phyloP scores from a whole-genome alignment of 30 jellyfish, hydroid and myxozoan genomes.

The Rhopilema esculentum region DNA sequence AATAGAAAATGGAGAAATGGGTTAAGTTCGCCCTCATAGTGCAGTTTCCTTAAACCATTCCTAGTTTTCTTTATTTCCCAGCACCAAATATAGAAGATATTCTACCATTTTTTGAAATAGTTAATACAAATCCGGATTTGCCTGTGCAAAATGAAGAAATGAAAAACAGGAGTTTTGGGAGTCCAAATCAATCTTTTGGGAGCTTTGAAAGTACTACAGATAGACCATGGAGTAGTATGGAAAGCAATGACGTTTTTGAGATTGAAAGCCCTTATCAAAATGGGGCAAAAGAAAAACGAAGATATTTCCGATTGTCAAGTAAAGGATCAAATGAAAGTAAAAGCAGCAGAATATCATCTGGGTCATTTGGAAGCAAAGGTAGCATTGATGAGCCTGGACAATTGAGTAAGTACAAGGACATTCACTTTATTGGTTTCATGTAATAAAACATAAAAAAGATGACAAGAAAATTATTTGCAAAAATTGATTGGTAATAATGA shows the following conservation, averaged over 20 bases:
- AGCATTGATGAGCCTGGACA: constrained; percentile 2
- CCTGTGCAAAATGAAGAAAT: not conserved
- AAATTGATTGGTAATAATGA: no score
- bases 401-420: constrained; percentile 8
- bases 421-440: no score
- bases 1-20: no score
- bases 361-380: not conserved
- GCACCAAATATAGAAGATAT: no score
- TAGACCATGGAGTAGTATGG: constrained; percentile 4
- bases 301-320: not conserved
- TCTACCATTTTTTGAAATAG: not conserved
- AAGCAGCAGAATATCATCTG: not conserved
- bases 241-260: constrained; percentile 2
- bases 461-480: no score
- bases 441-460: no score
- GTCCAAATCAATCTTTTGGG: not conserved
- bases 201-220: not conserved
- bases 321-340: constrained; percentile 10
- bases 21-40: no score
- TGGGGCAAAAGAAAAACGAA: not conserved
- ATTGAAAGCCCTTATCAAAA: not conserved
- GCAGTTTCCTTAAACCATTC: not conserved
- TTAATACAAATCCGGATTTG: not conserved
- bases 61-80: not conserved
- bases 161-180: not conserved